These are phyloP conservation scores for Mythimna lalbum DNA, from an alignment of 2,888 invertebrate species.

Conservation along the genomic window DNA sequence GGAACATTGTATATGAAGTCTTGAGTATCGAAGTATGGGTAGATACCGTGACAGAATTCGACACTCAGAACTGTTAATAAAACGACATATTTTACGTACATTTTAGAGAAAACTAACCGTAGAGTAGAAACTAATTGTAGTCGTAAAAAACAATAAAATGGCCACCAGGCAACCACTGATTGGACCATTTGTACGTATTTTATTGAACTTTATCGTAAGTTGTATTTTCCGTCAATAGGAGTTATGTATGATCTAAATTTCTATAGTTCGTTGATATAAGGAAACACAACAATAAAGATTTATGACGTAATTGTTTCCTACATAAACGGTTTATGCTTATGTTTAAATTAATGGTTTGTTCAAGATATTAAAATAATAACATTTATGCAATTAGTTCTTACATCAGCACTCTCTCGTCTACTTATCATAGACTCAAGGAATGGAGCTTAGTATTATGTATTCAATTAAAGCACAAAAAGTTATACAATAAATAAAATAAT, in stretches of 20 bases:
- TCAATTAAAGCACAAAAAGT: not conserved
- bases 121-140: constrained; percentile 68
- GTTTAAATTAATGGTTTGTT: no score
- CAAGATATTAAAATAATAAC: not conserved
- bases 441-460: not conserved
- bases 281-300: constrained; percentile 13
- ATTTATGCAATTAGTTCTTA: constrained; percentile 32
- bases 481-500: not conserved
- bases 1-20: constrained; percentile 89
- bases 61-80: constrained; percentile 68
- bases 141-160: constrained; percentile 69
- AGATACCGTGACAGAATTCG: constrained; percentile 73
- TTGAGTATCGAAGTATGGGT: constrained; percentile 88
- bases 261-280: constrained; percentile 12
- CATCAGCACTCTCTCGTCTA: constrained; percentile 6
- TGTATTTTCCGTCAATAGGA: constrained; percentile 20
- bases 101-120: constrained; percentile 76
- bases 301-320: constrained; percentile 3
- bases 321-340: not conserved
- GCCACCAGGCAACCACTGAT: constrained; percentile 79
- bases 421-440: not conserved
- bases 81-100: constrained; percentile 78
- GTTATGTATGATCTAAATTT: constrained; percentile 36
- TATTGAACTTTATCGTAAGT: constrained; percentile 55
- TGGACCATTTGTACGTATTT: constrained; percentile 73